Percentiles rank a stretch among this genome's conserved stretches.
These are phyloP conservation scores for Manis javanica DNA, from an alignment of 2,797 vertebrate genomes.

Conservation along the genomic window DNA sequence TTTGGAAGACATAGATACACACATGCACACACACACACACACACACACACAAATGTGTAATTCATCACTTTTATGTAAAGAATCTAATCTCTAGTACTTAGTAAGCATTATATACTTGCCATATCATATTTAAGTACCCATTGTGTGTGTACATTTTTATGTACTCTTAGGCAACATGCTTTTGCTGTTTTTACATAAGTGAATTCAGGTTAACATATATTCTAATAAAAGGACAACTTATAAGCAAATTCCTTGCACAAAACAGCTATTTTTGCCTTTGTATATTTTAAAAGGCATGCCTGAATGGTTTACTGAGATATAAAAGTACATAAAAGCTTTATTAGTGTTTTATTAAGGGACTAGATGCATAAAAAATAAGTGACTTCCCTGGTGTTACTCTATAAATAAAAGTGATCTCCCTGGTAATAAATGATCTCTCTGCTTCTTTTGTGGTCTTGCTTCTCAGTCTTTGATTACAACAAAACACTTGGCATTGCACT, in stretches of 20 bases:
- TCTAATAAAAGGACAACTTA: constrained; percentile 54
- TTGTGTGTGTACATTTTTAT: background rate
- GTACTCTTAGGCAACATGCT: background rate
- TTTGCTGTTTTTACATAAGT: constrained; percentile 35
- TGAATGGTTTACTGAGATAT: constrained; percentile 64
- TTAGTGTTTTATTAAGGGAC: constrained; percentile 74
- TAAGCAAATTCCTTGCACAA: constrained; percentile 55
- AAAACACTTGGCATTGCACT: background rate
- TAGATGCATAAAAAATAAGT: constrained; percentile 68
- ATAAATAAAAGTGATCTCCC: constrained; percentile 65
- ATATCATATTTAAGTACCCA: background rate
- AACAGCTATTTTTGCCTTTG: constrained; percentile 54
- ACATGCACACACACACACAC: background rate
- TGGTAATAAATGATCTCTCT: constrained; percentile 58
- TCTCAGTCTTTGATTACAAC: constrained; percentile 56
- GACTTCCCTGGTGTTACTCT: constrained; percentile 55
- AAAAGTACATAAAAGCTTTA: constrained; percentile 76
- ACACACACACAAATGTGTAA: background rate
- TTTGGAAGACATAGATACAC: background rate
- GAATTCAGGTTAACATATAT: constrained; percentile 40
- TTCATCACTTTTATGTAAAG: background rate
- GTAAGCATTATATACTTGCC: background rate
- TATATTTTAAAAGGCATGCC: constrained; percentile 66
- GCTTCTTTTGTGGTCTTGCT: constrained; percentile 28
- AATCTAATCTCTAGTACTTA: background rate